Evolutionary conservation across 2,113 vertebrate genomes (phyloP).

Genomic region (Phrynosoma platyrhinos): DNA sequence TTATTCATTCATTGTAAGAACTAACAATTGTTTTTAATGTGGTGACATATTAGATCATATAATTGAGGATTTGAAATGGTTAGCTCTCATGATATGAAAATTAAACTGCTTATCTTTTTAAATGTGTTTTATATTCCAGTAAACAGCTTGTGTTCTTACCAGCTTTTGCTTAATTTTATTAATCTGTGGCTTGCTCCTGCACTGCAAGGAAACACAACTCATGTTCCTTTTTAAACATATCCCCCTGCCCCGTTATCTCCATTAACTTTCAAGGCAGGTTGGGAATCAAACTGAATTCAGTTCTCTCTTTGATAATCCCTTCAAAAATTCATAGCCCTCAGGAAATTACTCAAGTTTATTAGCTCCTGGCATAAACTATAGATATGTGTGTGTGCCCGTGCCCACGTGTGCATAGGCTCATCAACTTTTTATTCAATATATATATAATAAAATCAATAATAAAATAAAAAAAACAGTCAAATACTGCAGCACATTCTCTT

Average conservation of each 20-base stretch:
- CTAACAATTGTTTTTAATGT: background rate
- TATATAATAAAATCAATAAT: background rate
- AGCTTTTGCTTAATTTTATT: background rate
- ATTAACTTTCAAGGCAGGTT: background rate
- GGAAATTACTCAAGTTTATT: background rate
- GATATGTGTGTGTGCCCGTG: background rate
- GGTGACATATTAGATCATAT: background rate
- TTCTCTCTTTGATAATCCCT: background rate
- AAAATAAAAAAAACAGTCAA: background rate
- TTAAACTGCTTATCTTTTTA: background rate
- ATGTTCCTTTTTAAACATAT: background rate
- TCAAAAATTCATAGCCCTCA: background rate
- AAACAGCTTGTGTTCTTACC: background rate
- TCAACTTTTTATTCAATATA: background rate
- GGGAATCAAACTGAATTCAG: background rate
- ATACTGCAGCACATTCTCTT: no score
- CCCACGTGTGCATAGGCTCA: background rate
- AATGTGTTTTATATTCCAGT: background rate
- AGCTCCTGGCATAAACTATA: background rate
- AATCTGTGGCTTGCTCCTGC: background rate
- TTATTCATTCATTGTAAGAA: background rate
- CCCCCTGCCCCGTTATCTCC: no score
- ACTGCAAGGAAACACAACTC: background rate
- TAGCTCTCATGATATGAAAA: background rate
- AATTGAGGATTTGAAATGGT: background rate